A percentile compares a stretch with the other conserved stretches of the same genome.
Evolutionary conservation across 1,140 invertebrate genomes (phyloP).

Genomic region (Musca vetustissima): DNA sequence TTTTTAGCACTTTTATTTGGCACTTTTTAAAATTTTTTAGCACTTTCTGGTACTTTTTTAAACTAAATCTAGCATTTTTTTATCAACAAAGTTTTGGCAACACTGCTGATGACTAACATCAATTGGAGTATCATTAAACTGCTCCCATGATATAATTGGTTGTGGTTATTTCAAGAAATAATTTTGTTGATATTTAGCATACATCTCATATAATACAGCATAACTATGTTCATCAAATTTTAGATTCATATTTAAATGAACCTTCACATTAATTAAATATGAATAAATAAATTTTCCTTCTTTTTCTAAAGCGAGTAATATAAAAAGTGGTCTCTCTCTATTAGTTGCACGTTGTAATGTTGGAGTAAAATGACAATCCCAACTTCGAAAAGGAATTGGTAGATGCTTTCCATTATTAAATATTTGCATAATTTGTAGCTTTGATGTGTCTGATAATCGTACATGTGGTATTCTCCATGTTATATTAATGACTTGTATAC

Average conservation of each 20-base stretch:
- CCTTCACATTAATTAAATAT: slow-evolving; percentile 35
- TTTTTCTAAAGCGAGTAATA: background rate
- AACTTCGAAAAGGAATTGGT: slow-evolving; percentile 22
- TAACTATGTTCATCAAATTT: slow-evolving; percentile 27
- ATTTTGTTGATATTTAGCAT: slow-evolving; percentile 26
- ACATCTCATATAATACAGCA: slow-evolving; percentile 28
- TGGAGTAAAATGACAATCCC: slow-evolving; percentile 16
- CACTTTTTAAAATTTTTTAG: no score
- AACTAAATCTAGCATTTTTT: no score
- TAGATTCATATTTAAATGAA: slow-evolving; percentile 41
- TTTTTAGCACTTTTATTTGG: no score
- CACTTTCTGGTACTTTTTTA: no score
- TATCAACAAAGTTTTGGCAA: no score
- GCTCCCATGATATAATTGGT: slow-evolving; percentile 3
- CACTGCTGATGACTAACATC: slow-evolving; percentile 28
- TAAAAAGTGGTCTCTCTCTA: background rate
- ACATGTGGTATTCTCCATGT: slow-evolving; percentile 28
- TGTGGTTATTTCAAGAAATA: background rate
- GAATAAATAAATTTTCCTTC: slow-evolving; percentile 19
- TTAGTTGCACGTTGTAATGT: background rate
- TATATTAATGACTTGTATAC: slow-evolving; percentile 32
- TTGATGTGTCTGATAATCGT: slow-evolving; percentile 12
- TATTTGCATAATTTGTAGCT: background rate
- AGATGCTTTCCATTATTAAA: background rate
- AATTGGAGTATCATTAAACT: slow-evolving; percentile 5